Evolutionary conservation across 2,113 vertebrate species (phyloP), one percentile per base, ranked within the genome.

Genomic region (Poeciliopsis occidentalis): DNA sequence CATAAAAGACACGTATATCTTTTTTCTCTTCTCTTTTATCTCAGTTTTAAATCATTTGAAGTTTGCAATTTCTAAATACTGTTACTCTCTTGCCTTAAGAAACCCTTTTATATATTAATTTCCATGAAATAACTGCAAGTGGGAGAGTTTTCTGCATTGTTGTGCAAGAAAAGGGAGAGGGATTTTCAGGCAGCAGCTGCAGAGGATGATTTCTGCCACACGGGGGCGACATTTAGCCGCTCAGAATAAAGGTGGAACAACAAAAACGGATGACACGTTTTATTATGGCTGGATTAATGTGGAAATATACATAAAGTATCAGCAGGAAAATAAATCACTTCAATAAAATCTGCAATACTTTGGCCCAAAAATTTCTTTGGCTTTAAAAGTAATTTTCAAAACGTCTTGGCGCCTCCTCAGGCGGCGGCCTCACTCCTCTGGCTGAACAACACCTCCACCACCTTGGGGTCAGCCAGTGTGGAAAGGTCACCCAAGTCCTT

Each of bases 401-500:
- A 66, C 2, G 1, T 47, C 8, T 57, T 77, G 4, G 39, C 12
- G 39, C 12, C 39, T 10, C 12, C 62, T 95, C 83, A 96, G n/a
- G 92, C 91, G 31, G 94, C 87, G 31, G 92, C 92, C 75, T 95
- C 89, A 57, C 86, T 93, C 29, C 95, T 90, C 76, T 95, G 94
- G 79, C 90, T 95, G 67, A 95, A 93, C 51, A 96, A 84, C 17
- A 92, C 87, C 70, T 95, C 95, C 80, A 95, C 95, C 63, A 96
- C 94, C 62, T 93, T 93, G 2, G 95, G 95, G 82, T 96, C 94
- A 0, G 95, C 94, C 79, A 96, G 92, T 5, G 95, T 95, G 0
- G 95, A 95, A 27, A 95, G 92, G 88, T 96, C 95, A 11, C 95
- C 95, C 54, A 95, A 86, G 78, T 96, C 94, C 80, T 88, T 93